Percentiles rank a stretch among this genome's conserved stretches.
Evolutionary conservation across 2,113 vertebrate genomes (phyloP).

Genomic region (Toxotes jaculatrix): DNA sequence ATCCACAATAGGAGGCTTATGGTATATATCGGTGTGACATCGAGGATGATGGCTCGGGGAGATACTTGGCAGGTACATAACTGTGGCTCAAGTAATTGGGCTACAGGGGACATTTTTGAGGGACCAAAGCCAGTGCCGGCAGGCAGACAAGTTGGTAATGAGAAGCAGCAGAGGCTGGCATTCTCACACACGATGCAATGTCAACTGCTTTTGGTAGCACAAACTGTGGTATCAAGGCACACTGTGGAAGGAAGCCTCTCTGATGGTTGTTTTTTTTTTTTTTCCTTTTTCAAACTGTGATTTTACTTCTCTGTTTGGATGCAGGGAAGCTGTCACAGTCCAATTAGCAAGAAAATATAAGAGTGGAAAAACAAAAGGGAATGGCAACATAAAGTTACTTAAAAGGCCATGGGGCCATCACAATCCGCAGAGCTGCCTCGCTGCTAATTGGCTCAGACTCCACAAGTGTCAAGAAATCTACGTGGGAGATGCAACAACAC

Average conservation of each 20-base stretch:
- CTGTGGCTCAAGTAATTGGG: conserved; percentile 76
- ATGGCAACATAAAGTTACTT: conserved; percentile 53
- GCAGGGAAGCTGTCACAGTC: conserved; percentile 54
- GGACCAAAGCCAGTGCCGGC: conserved; percentile 48
- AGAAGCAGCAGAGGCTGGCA: conserved; percentile 54
- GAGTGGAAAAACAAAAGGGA: conserved; percentile 53
- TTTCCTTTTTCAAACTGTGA: not conserved
- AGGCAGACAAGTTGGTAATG: conserved; percentile 68
- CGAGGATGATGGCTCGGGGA: conserved; percentile 44
- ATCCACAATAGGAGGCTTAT: conserved; percentile 40
- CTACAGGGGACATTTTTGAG: conserved; percentile 68
- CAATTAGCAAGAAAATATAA: conserved; percentile 68
- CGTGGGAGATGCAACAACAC: conserved; percentile 10
- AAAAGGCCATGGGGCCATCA: conserved; percentile 49
- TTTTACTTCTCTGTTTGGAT: conserved; percentile 14
- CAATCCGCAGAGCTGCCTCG: conserved; percentile 22
- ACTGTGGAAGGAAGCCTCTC: conserved; percentile 8
- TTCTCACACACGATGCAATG: conserved; percentile 49
- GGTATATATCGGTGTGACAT: conserved; percentile 52
- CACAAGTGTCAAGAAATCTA: conserved; percentile 35
- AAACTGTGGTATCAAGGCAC: conserved; percentile 46
- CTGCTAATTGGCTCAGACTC: conserved; percentile 46
- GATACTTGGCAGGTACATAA: conserved; percentile 72
- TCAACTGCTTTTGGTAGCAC: conserved; percentile 58
- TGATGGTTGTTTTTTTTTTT: conserved; percentile 22